Evolutionary conservation across 2,888 invertebrate species (phyloP), one percentile per base, ranked within the genome.

Genomic region (Drosophila fulvimacula): DNA sequence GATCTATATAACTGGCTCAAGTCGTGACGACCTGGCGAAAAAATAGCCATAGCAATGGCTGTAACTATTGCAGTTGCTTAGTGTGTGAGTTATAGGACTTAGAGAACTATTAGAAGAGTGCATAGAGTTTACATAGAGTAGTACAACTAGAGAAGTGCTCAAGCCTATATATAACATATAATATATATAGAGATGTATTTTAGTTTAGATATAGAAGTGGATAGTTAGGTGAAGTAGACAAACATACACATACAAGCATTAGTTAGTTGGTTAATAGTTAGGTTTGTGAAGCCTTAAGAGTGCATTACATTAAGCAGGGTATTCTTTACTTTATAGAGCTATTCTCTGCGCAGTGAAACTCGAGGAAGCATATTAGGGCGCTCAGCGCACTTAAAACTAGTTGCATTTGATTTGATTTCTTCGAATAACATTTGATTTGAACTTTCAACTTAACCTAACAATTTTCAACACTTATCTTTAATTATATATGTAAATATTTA

Each of bases 201-300:
- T 34, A 63, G 58, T 59, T 65, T 61, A 57, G 38, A 57, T 66
- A 80, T 71, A 80, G 44, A 69, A 46, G 27, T 63, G 55, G 53
- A 67, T 68, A 73, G 69, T 56, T 59, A 44, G 66, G 75, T 75
- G 69, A 76, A 68, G 81, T 65, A 78, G 88, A 81, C 68, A 81
- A 70, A 78, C 82, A 80, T 76, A 80, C 80, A 76, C 76, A 80
- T 76, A 80, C 80, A 79, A 76, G 76, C 76, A 76, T 56, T 66
- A 62, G 46, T 56, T 66, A 62, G 46, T 74, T 60, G 60, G 60
- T 56, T 66, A 15, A 30, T 61, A 56, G 49, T 67, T 62, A 11
- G 41, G 36, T 69, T 79, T 27, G 48, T 59, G 58, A 62, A 61
- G 68, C 58, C 69, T 76, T 48, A 51, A 56, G 42, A 68, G 80